Base-by-base conservation (phyloP, 2,797 vertebrate species). In the Pteropus rufus region DNA sequence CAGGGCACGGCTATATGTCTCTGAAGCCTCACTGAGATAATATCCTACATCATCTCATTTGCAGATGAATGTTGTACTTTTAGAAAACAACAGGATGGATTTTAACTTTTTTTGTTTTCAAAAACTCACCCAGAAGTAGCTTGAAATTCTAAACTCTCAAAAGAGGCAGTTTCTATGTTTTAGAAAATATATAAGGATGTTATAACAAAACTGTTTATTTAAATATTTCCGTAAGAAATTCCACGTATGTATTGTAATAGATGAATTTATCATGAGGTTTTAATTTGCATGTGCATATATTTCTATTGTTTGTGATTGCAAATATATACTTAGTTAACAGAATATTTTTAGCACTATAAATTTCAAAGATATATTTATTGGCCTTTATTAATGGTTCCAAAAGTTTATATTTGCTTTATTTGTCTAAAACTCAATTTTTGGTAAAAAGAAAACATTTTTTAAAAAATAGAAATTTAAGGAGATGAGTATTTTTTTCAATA, bases 101-200 rank as follows among this genome's bases (percentile, higher is more conserved):
- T 19, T 49, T 87, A 62, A 75, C 19, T 62, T 72, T 21, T 62
- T 62, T 11, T 67, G 52, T 11, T 54, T 5, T 0, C 29, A 41
- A 76, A 91, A 90, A 24, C 4, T 86, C 49, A 76, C 52, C 24
- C 49, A 70, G 44, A 96, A 98, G 96, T 94, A 4, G 6, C 12
- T 80, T 81, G 23, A 52, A 81, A 75, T 65, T 80, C 16, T 16
- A 67, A 86, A 92, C 11, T 87, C 10, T 56, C 26, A 18, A 54
- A 84, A 14, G 10, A 10, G 3, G 62, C 5, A 49, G 9, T 65
- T 75, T 11, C 4, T 80, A 21, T 49, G 10, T 76, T 91, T 76
- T 65, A 14, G 21, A 10, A 88, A 81, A 79, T 73, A 54, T 15
- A 36, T 41, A 12, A 0, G 3, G 31, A 58, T 58, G 26, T 5